Evolutionary conservation across 2,888 invertebrate genomes (phyloP), one percentile per base, ranked within the genome.

Genomic region (Lucinisca nassula): DNA sequence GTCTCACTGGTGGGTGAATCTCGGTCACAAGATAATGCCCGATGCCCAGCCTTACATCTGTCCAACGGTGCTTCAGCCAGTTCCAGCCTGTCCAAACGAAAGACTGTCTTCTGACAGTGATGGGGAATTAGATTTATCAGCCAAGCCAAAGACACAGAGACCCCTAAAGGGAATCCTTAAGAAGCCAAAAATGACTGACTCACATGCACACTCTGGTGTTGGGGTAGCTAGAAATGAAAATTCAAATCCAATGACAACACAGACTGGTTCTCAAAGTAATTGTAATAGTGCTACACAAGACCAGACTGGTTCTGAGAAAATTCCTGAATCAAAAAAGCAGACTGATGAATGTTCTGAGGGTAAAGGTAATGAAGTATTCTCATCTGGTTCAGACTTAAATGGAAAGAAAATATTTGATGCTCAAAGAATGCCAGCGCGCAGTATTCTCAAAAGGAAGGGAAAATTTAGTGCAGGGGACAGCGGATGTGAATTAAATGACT

Each of bases 1-100:
- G 95, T 97, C 98, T 70, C 98, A 99, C 97, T 98, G 98, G 98
- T 99, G 99, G 99, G 98, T 99, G 87, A 99, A 99, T 89, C 90
- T 95, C 30, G 95, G 95, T 45, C 94, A 93, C 88, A 90, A 90
- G 24, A 84, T 89, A 61, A 93, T 93, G 75, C 95, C 95, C 2
- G 92, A 92, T 70, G 92, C 92, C 30, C 88, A 89, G 49, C 92
- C 92, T 3, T 94, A 94, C 83, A 85, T 92, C 0, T 88, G 88
- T 17, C 91, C 93, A 8, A 91, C 90, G 75, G 87, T 91, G 70
- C 84, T 90, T 21, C 90, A 90, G 51, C 91, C 92, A 21, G 85
- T 91, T 27, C 79, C 90, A 40, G 83, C 79, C 51, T 86, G 84
- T n/a, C 87, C 85, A 35, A 90, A 92, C 82, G 92, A 89, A 79